Conservation (phyloP, 2,797 vertebrate species). For the Vultur gryphus region DNA sequence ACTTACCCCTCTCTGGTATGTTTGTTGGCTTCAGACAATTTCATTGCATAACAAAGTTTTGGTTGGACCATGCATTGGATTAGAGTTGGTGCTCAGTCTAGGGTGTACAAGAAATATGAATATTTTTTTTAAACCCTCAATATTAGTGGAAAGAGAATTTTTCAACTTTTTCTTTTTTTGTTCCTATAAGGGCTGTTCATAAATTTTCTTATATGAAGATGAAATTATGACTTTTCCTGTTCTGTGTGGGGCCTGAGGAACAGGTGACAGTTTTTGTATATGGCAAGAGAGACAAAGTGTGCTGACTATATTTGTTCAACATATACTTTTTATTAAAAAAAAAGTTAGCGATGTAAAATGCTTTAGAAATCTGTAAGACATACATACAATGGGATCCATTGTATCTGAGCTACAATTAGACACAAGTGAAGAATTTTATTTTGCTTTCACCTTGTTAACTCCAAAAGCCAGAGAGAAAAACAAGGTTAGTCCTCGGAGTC, state of each 20-base stretch:
- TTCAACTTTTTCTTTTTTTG: neutral
- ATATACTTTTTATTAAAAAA: neutral
- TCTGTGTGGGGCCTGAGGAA: neutral
- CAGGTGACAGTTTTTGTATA: neutral
- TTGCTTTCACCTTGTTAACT: neutral
- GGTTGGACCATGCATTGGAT: neutral
- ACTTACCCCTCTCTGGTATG: neutral
- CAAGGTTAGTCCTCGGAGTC: neutral
- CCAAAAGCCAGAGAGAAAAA: neutral
- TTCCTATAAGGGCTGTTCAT: neutral
- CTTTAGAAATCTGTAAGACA: neutral
- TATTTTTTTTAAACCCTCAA: accelerated
- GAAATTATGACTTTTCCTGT: neutral
- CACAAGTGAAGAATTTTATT: neutral
- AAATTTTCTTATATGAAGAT: neutral
- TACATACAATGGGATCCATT: neutral
- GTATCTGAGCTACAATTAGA: neutral
- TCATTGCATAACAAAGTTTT: neutral
- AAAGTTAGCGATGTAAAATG: neutral
- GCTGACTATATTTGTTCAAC: neutral
- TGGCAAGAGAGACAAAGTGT: neutral
- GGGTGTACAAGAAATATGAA: neutral
- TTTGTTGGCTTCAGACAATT: neutral
- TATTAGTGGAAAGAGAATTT: neutral
- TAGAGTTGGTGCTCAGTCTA: neutral